phyloP scores from a whole-genome alignment of 2,888 invertebrate species.

The Drosophila ustulata region DNA sequence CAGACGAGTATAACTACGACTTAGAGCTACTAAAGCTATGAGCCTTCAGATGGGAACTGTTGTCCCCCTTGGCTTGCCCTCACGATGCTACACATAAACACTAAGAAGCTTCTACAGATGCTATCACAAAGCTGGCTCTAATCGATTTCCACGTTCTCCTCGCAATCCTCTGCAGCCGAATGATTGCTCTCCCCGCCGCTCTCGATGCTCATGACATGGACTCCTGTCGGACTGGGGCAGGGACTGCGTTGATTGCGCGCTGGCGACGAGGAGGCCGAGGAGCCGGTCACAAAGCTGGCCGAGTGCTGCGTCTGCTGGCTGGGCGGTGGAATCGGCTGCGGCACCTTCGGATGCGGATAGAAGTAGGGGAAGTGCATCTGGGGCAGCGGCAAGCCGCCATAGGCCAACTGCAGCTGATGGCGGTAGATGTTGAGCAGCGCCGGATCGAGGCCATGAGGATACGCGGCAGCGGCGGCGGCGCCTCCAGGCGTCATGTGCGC shows the following conservation, averaged over 20 bases:
- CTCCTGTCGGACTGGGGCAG: constrained; percentile 62
- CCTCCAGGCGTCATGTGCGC: constrained; percentile 80
- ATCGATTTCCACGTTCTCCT: constrained; percentile 85
- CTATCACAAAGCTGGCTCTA: constrained; percentile 70
- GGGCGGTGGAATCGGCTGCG: constrained; percentile 84
- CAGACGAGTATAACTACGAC: constrained; percentile 49
- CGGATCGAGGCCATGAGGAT: constrained; percentile 83
- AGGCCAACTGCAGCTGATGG: constrained; percentile 85
- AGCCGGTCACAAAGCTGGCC: constrained; percentile 57
- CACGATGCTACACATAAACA: constrained; percentile 33
- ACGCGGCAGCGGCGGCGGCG: constrained; percentile 48
- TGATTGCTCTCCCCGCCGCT: constrained; percentile 76
- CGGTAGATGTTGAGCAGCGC: constrained; percentile 84
- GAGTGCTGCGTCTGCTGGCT: constrained; percentile 40
- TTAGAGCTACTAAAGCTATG: constrained; percentile 77
- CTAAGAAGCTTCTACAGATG: constrained; percentile 40
- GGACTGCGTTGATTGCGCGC: constrained; percentile 59
- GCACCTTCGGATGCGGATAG: constrained; percentile 84
- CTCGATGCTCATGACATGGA: constrained; percentile 51
- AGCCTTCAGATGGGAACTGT: constrained; percentile 15
- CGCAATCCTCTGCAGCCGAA: constrained; percentile 81
- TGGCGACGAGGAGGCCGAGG: constrained; percentile 79
- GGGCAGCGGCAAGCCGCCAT: constrained; percentile 84
- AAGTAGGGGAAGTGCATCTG: constrained; percentile 85
- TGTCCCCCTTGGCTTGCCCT: constrained; percentile 5